These are phyloP conservation scores for Rhinatrema bivittatum DNA, from an alignment of 2,797 vertebrate genomes.

Conservation along the genomic window DNA sequence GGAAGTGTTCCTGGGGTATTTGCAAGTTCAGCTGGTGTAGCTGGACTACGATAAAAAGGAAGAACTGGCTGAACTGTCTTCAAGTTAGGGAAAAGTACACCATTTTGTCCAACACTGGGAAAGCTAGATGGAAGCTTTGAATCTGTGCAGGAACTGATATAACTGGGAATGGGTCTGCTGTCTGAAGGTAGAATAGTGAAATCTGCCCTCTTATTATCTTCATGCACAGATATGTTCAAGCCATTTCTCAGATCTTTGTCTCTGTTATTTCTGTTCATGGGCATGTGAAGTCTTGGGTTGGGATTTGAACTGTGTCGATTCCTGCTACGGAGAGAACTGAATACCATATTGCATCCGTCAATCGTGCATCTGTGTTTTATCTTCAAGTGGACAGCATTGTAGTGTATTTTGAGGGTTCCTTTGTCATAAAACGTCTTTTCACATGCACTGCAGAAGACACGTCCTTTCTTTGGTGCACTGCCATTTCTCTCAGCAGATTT, in stretches of 20 bases:
- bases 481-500: slow-evolving; percentile 64
- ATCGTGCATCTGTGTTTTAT: slow-evolving; percentile 97
- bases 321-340: slow-evolving; percentile 89
- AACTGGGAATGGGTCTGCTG: slow-evolving; percentile 62
- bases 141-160: slow-evolving; percentile 64
- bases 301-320: slow-evolving; percentile 97
- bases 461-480: slow-evolving; percentile 74
- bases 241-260: slow-evolving; percentile 82
- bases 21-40: slow-evolving; percentile 86
- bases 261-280: slow-evolving; percentile 93
- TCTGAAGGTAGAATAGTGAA: slow-evolving; percentile 54
- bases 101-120: slow-evolving; percentile 68
- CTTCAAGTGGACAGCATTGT: slow-evolving; percentile 95
- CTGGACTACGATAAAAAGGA: slow-evolving; percentile 89
- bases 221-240: slow-evolving; percentile 58
- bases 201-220: slow-evolving; percentile 58
- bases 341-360: slow-evolving; percentile 97
- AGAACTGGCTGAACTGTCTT: slow-evolving; percentile 95
- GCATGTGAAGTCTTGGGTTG: slow-evolving; percentile 95
- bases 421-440: slow-evolving; percentile 98
- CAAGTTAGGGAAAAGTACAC: slow-evolving; percentile 87
- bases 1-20: slow-evolving; percentile 84
- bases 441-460: slow-evolving; percentile 91
- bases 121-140: slow-evolving; percentile 67
- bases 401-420: slow-evolving; percentile 96